A percentile compares a stretch with the other conserved stretches of the same genome.
phyloP scores from a whole-genome alignment of 1,140 invertebrate genomes.

The Eumaeus atala region DNA sequence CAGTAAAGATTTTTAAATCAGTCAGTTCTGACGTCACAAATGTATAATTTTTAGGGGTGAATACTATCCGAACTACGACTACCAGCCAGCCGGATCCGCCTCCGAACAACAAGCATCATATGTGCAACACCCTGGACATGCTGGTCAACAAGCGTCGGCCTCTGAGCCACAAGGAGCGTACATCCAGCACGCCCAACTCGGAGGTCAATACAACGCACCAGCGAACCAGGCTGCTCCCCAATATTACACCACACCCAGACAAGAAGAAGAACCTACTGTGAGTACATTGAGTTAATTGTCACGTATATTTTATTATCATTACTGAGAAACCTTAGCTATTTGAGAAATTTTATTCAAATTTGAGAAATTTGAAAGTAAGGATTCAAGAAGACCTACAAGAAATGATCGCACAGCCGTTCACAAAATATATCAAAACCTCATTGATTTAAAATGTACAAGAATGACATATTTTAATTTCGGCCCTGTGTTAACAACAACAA shows the following conservation, averaged over 20 bases:
- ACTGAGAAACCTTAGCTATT: too few species aligned
- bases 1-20: too few species aligned
- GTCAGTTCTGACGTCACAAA: too few species aligned
- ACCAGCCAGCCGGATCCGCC: slow-evolving; percentile 37
- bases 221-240: not conserved
- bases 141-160: not conserved
- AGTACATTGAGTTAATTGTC: slow-evolving; percentile 5
- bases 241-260: slow-evolving; percentile 3
- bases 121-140: not conserved
- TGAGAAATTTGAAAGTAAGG: too few species aligned
- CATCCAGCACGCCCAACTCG: not conserved
- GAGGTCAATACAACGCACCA: not conserved
- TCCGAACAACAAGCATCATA: slow-evolving; percentile 17
- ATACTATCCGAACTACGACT: slow-evolving; percentile 30
- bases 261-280: slow-evolving; percentile 29
- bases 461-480: too few species aligned
- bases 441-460: too few species aligned
- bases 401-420: too few species aligned
- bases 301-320: too few species aligned
- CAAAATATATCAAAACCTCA: too few species aligned
- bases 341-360: too few species aligned
- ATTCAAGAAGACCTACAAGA: too few species aligned
- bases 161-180: not conserved
- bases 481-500: too few species aligned
- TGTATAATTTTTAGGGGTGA: slow-evolving; percentile 19